phyloP scores from a whole-genome alignment of 2,888 invertebrate genomes.

The Stenolophus ochropezus region DNA sequence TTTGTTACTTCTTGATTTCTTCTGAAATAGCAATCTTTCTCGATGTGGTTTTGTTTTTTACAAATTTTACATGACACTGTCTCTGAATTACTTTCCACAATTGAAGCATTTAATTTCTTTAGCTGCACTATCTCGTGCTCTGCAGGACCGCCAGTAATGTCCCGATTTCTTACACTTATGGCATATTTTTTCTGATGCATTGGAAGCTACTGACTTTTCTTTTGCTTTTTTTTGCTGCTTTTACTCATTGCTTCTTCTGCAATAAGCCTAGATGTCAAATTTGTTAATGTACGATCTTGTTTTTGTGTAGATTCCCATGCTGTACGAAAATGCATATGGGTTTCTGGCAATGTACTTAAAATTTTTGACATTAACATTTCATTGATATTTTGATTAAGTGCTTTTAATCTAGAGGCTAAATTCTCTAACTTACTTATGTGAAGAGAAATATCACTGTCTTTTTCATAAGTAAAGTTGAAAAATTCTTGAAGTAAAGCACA shows the following conservation, averaged over 20 bases:
- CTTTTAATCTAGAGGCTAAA: not conserved
- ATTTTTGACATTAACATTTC: conserved; percentile 61
- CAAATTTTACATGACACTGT: conserved; percentile 4
- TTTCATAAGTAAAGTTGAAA: not conserved
- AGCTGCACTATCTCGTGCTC: not conserved
- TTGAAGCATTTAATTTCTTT: not conserved
- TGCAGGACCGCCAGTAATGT: not conserved
- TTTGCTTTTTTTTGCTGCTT: not conserved
- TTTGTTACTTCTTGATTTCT: not conserved
- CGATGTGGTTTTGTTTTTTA: conserved; percentile 7
- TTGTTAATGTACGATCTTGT: conserved; percentile 53
- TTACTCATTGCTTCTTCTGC: conserved; percentile 20
- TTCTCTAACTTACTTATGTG: not conserved
- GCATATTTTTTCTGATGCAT: not conserved
- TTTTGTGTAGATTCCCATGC: conserved; percentile 60
- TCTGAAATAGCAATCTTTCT: conserved; percentile 25
- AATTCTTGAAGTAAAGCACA: not conserved
- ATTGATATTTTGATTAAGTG: conserved; percentile 23
- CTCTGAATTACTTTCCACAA: not conserved
- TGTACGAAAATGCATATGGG: conserved; percentile 56
- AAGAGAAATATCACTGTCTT: not conserved
- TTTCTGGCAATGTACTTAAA: conserved; percentile 42
- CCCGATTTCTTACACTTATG: not conserved
- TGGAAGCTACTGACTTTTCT: not conserved
- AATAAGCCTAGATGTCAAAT: conserved; percentile 55